Evolutionary conservation across 2,888 invertebrate species (phyloP), one percentile per base, ranked within the genome.

Genomic region (Luperina testacea): DNA sequence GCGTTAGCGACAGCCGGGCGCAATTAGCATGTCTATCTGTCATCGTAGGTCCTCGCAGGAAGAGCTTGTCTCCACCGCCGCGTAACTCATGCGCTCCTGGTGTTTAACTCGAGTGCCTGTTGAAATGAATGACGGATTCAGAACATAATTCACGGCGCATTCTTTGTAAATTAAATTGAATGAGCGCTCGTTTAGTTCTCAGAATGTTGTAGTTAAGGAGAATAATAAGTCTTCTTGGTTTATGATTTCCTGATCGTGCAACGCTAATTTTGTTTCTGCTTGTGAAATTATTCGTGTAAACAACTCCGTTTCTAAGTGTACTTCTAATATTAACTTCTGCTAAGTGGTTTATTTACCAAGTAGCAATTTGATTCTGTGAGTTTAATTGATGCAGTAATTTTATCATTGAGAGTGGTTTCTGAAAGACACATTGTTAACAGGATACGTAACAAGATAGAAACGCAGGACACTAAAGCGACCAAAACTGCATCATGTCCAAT

Each of bases 21-120:
- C 87, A 90, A 91, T 91, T 92, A 92, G 90, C 90, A 90, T 85
- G 87, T 86, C 89, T 87, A 89, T 90, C 88, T 88, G 80, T 90
- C 88, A 83, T 86, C 86, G 78, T 67, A 76, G 74, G 80, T 89
- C 78, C 82, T 88, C 84, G 81, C 69, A 86, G 87, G 85, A 88
- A 79, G 82, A 83, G 80, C 80, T 65, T 71, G 82, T 82, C 85
- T 88, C 72, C 80, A 79, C 76, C 77, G 75, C 73, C 69, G 38
- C 75, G 61, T 42, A 74, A 87, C 78, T 87, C 72, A 83, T 88
- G 89, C 77, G 72, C 87, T 82, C 89, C 87, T 89, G 86, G 89
- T 89, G 59, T 78, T 85, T 78, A 90, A 86, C 70, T 84, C 77
- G 82, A 88, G 84, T 88, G 89, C 71, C 65, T 81, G 81, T 81